Conservation (phyloP, 2,888 invertebrate genomes). For the Pelosia muscerda region DNA sequence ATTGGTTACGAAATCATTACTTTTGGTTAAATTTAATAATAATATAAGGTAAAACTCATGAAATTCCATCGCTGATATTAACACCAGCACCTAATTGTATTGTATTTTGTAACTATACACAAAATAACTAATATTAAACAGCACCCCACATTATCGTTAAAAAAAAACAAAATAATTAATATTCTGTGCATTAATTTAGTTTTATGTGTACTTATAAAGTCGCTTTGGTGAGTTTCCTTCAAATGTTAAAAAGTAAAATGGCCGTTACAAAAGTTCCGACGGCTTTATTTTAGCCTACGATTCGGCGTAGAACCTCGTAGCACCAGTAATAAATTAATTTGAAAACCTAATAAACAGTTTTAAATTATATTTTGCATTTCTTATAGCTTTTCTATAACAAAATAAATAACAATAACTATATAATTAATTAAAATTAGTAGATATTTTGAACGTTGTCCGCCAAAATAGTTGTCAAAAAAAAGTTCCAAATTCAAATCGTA, state of each 20-base stretch:
- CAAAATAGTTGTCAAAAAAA: slow-evolving; percentile 36
- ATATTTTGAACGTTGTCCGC: slow-evolving; percentile 17
- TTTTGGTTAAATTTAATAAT: slow-evolving; percentile 14
- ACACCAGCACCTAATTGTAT: neutral
- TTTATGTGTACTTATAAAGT: neutral
- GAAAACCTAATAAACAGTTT: slow-evolving; percentile 24
- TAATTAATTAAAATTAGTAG: neutral
- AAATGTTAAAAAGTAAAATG: slow-evolving; percentile 28
- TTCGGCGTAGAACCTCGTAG: slow-evolving; percentile 61
- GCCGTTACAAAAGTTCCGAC: slow-evolving; percentile 71
- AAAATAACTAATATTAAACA: too few relatives aligned
- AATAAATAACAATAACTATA: neutral
- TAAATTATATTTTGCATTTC: slow-evolving; percentile 1
- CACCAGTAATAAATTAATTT: slow-evolving; percentile 38
- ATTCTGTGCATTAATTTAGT: neutral
- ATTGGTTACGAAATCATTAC: slow-evolving; percentile 6
- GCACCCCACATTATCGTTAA: neutral
- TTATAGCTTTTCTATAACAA: neutral
- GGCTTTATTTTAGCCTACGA: slow-evolving; percentile 84
- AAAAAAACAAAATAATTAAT: neutral
- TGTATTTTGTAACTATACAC: too few relatives aligned
- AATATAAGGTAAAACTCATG: slow-evolving; percentile 3
- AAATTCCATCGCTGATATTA: slow-evolving; percentile 1
- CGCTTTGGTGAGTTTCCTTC: neutral
- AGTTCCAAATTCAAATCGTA: slow-evolving; percentile 27